Conservation (phyloP, 2,888 invertebrate species). For the Anoplius nigerrimus region DNA sequence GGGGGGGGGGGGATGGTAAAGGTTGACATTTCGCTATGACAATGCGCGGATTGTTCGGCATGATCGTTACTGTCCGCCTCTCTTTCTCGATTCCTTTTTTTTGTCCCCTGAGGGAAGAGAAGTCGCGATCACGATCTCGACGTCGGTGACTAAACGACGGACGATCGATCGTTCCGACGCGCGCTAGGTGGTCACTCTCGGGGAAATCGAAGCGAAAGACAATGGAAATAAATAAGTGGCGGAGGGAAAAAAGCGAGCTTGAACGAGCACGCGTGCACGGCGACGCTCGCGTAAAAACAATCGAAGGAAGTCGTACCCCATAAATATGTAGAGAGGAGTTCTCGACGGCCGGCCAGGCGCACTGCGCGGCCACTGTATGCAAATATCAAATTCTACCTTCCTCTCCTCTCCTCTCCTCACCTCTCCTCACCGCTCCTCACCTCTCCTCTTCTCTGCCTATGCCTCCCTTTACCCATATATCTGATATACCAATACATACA, state of each 20-base stretch:
- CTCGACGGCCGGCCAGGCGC: constrained; percentile 22
- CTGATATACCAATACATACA: constrained; percentile 1
- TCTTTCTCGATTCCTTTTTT: no score
- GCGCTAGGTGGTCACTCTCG: constrained; percentile 2
- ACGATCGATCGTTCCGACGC: no score
- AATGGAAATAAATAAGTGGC: neutral
- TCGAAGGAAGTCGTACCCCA: constrained; percentile 70
- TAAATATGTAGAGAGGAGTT: constrained; percentile 66
- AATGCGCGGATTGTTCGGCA: no score
- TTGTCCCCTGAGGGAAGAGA: no score
- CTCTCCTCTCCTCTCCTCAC: constrained; percentile 26
- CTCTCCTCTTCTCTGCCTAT: neutral
- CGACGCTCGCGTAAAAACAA: constrained; percentile 60
- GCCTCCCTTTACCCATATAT: neutral
- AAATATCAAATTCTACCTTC: constrained; percentile 49
- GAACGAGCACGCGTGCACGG: constrained; percentile 15
- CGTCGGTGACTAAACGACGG: no score
- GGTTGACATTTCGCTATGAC: no score
- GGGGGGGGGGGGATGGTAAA: no score
- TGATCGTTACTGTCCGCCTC: no score
- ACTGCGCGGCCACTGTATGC: constrained; percentile 61
- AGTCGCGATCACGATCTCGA: no score
- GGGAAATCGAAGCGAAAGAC: neutral
- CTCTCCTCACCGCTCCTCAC: constrained; percentile 23
- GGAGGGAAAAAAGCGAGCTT: constrained; percentile 4